A percentile compares a stretch with the other conserved stretches of the same genome.
These are phyloP conservation scores for Oceanodroma tethys DNA, from an alignment of 2,113 vertebrate genomes.

Conservation along the genomic window DNA sequence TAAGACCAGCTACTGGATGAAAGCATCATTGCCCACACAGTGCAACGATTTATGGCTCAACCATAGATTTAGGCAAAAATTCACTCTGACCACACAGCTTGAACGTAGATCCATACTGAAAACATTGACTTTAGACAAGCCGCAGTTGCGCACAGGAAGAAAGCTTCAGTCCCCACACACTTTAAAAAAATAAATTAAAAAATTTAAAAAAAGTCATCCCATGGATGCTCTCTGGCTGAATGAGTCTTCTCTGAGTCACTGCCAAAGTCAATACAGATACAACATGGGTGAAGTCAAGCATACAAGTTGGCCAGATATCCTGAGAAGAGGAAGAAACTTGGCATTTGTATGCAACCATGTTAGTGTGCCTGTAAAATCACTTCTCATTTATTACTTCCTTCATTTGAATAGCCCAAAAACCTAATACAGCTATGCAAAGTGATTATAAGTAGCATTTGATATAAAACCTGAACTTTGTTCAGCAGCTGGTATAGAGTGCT, in stretches of 20 bases:
- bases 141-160: background rate
- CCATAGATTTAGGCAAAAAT: background rate
- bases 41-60: background rate
- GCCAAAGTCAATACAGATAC: background rate
- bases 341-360: background rate
- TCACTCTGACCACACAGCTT: background rate
- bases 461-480: background rate
- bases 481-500: background rate
- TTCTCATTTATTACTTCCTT: background rate
- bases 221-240: background rate
- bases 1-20: background rate
- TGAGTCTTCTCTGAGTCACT: background rate
- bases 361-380: background rate
- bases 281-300: background rate
- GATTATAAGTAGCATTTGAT: background rate
- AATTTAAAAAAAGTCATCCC: background rate
- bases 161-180: background rate
- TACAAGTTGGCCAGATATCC: background rate
- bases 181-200: background rate
- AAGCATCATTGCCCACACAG: background rate
- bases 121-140: background rate
- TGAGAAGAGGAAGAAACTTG: background rate
- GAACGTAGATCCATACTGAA: background rate
- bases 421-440: background rate
- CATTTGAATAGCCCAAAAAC: background rate